Base-by-base conservation (phyloP, 2,797 vertebrate species). In the Pseudochirops corinnae region DNA sequence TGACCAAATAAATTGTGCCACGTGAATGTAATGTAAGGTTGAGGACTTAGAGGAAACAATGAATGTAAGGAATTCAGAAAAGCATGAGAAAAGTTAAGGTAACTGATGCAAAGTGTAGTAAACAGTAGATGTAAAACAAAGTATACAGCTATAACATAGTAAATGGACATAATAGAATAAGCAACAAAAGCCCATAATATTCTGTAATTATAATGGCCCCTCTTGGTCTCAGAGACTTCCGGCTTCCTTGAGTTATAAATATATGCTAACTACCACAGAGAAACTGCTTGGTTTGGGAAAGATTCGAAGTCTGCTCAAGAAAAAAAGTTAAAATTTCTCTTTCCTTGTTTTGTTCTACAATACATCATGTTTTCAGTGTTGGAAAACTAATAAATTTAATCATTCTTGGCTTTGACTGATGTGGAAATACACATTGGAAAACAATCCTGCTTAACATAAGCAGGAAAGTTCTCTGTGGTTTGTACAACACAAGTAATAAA, bases 341-440 rank as follows among this genome's bases (percentile, higher is more conserved):
- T 97, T 95, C 26, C 93, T 1, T 82, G 39, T 58, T 95, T 95
- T 95, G 55, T 94, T 53, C 90, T 90, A 94, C 24, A 33, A 28
- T 67, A 1, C 90, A 21, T 6, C 28, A 93, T 5, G 10, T 33
- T 95, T 94, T 93, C 5, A 28, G 46, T 94, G 18, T 93, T 92
- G 33, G n/a, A 93, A 50, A 94, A 93, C 55, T 56, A 94, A 87
- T 96, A 74, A 90, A 92, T 92, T 95, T 33, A 91, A 96, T 95
- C 53, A 93, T 87, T 90, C 94, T 94, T 31, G n/a, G 31, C 90
- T 94, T 92, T 95, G 55, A 12, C 31, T 93, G 29, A 56, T 57
- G 0, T 82, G 74, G 31, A 3, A 0, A 82, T 62, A 9, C 31
- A 90, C 24, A 56, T 91, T 60, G 55, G 52, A n/a, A 82, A 91